Conservation (phyloP, 2,797 vertebrate genomes). For the Sebastes oblongus region DNA sequence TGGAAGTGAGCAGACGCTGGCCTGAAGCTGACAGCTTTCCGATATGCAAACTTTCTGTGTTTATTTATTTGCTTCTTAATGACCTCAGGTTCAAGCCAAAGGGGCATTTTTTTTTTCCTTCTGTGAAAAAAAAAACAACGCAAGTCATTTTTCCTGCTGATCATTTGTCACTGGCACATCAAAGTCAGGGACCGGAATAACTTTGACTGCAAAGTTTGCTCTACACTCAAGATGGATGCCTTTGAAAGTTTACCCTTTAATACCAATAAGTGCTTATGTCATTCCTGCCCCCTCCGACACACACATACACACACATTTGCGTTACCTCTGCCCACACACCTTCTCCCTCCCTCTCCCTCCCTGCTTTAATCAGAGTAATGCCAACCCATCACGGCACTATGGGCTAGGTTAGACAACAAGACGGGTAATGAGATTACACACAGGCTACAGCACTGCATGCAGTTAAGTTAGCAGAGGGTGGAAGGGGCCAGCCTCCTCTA, state of each 20-base stretch:
- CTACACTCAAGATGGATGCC: constrained; percentile 71
- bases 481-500: constrained; percentile 24
- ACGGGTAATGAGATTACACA: constrained; percentile 73
- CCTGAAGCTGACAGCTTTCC: constrained; percentile 77
- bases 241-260: constrained; percentile 80
- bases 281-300: constrained; percentile 21
- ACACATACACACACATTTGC: constrained; percentile 17
- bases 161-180: constrained; percentile 74
- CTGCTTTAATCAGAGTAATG: constrained; percentile 78
- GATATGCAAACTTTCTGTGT: constrained; percentile 80
- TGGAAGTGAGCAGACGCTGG: constrained; percentile 67
- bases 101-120: constrained; percentile 29
- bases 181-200: constrained; percentile 59
- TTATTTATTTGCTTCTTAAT: constrained; percentile 82
- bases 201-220: constrained; percentile 66
- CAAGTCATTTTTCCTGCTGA: constrained; percentile 60
- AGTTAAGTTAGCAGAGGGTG: constrained; percentile 51
- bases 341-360: constrained; percentile 29
- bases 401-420: constrained; percentile 63
- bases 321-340: constrained; percentile 49
- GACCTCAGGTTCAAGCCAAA: constrained; percentile 68
- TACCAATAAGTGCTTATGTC: constrained; percentile 81
- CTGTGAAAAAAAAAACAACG: constrained; percentile 30
- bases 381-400: constrained; percentile 53
- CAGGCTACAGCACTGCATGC: constrained; percentile 42